Evolutionary conservation across 2,113 vertebrate genomes (phyloP).

Genomic region (Trematomus loennbergii): DNA sequence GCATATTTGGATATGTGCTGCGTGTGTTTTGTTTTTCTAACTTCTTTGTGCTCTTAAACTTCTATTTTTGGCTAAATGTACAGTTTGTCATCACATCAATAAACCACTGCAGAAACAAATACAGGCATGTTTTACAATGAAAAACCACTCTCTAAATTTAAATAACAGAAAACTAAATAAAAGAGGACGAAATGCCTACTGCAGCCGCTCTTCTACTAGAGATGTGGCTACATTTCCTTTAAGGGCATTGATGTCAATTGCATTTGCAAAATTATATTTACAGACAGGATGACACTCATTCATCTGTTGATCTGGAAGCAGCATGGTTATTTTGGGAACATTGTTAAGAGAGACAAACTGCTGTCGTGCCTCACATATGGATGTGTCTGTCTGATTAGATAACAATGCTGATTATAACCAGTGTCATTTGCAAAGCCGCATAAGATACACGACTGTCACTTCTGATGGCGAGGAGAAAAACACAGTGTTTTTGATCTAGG

Average conservation of each 20-base stretch:
- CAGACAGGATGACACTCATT: constrained; percentile 20
- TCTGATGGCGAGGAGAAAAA: no score
- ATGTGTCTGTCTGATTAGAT: constrained; percentile 55
- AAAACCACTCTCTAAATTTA: no score
- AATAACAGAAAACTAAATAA: no score
- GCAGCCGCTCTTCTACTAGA: not conserved
- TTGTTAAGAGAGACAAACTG: constrained; percentile 41
- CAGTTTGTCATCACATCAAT: not conserved
- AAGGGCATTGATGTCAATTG: constrained; percentile 5
- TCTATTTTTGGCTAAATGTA: not conserved
- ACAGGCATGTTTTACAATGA: not conserved
- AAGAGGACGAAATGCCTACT: not conserved
- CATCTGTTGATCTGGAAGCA: constrained; percentile 31
- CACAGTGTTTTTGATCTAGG: not conserved
- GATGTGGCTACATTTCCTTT: not conserved
- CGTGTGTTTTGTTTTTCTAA: not conserved
- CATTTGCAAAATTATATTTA: constrained; percentile 12
- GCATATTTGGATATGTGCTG: not conserved
- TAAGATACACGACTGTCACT: not conserved
- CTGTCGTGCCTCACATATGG: constrained; percentile 42
- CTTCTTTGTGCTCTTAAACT: not conserved
- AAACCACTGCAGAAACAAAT: not conserved
- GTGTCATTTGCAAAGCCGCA: constrained; percentile 10
- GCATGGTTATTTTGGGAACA: constrained; percentile 43
- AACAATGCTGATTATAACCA: constrained; percentile 29